Evolutionary conservation across 2,113 vertebrate genomes (phyloP).

Genomic region (Phrynosoma blainvillii): DNA sequence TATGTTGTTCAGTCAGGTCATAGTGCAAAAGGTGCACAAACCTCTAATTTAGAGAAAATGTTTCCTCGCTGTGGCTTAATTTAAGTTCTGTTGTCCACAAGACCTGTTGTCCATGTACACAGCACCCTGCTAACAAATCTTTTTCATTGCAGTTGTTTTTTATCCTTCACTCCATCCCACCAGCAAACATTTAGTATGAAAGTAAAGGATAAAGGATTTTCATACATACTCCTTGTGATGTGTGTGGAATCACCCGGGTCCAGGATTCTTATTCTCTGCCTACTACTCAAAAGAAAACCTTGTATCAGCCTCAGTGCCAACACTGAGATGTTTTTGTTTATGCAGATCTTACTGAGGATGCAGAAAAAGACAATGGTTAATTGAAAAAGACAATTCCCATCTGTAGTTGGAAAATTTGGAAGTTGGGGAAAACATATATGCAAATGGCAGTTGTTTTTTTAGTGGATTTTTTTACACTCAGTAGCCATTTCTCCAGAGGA

Average conservation of each 20-base stretch:
- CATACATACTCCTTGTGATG: neutral
- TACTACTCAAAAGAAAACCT: neutral
- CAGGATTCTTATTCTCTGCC: neutral
- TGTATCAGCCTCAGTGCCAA: neutral
- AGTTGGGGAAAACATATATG: neutral
- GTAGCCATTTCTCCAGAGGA: neutral
- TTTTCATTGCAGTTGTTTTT: slow-evolving; percentile 5
- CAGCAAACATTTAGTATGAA: neutral
- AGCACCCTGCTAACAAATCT: neutral
- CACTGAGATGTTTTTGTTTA: neutral
- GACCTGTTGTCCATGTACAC: slow-evolving; percentile 16
- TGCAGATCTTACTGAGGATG: neutral
- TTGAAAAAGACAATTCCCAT: neutral
- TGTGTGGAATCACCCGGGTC: neutral
- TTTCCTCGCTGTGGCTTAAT: slow-evolving; percentile 13
- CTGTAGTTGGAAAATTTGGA: neutral
- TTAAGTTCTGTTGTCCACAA: slow-evolving; percentile 14
- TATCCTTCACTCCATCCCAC: neutral
- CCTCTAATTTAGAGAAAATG: slow-evolving; percentile 28
- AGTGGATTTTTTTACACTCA: neutral
- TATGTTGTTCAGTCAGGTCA: neutral
- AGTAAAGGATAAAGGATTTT: neutral
- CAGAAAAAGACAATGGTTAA: neutral
- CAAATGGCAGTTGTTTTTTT: too few species aligned
- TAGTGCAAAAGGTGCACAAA: neutral